Percentiles rank a stretch among this genome's conserved stretches.
These are phyloP conservation scores for Sisor rabdophorus DNA, from an alignment of 2,113 vertebrate genomes.

Conservation along the genomic window DNA sequence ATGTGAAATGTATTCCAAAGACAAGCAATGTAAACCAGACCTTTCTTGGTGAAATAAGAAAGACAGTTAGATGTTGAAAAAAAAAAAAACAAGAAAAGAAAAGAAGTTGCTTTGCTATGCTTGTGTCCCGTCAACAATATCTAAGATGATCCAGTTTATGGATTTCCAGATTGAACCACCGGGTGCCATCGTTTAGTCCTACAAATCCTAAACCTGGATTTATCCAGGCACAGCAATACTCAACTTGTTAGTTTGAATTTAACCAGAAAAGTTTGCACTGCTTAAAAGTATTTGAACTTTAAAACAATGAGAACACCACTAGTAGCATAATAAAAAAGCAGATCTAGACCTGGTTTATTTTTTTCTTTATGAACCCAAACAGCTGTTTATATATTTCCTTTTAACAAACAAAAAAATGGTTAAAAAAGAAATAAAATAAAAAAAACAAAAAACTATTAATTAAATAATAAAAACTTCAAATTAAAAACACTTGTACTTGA, in stretches of 20 bases:
- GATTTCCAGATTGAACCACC: conserved; percentile 45
- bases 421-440: background rate
- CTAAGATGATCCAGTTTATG: conserved; percentile 53
- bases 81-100: background rate
- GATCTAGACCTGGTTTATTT: background rate
- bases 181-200: conserved; percentile 37
- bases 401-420: background rate
- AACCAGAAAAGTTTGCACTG: background rate
- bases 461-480: no score
- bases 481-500: background rate
- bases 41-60: background rate
- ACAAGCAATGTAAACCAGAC: background rate
- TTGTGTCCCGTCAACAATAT: conserved; percentile 52
- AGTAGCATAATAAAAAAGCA: background rate
- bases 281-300: background rate
- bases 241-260: background rate
- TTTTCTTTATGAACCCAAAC: background rate
- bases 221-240: background rate
- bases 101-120: conserved; percentile 27
- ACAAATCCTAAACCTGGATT: background rate
- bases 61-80: background rate
- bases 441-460: background rate
- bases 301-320: background rate
- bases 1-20: background rate
- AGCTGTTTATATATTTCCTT: background rate